phyloP scores from a whole-genome alignment of 2,113 vertebrate species.

The Condylura cristata region DNA sequence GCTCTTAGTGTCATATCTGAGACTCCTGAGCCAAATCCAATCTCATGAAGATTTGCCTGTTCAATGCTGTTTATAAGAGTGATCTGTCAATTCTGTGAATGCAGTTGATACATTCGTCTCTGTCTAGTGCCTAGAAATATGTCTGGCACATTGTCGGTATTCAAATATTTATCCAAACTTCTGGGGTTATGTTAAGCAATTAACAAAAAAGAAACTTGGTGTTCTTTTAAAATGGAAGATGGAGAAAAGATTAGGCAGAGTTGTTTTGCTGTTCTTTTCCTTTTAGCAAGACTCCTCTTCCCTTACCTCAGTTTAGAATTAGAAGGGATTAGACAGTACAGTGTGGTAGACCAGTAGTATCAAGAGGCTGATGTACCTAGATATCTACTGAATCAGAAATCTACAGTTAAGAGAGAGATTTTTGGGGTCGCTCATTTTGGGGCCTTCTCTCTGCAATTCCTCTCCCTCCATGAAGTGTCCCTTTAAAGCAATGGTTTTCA shows the following conservation, averaged over 20 bases:
- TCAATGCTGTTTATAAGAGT: conserved; percentile 38
- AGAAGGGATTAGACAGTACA: conserved; percentile 40
- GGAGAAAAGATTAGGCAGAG: neutral
- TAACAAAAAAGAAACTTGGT: conserved; percentile 3
- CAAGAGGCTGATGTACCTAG: neutral
- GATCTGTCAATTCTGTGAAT: conserved; percentile 51
- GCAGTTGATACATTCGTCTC: neutral
- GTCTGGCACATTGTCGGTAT: conserved; percentile 39
- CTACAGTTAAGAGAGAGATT: neutral
- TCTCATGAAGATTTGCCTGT: conserved; percentile 22
- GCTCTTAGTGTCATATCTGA: conserved; percentile 17
- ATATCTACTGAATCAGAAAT: neutral
- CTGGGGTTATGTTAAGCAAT: neutral
- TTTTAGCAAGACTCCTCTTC: conserved; percentile 36
- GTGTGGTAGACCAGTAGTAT: neutral
- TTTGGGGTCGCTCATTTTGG: neutral
- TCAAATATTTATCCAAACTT: conserved; percentile 41
- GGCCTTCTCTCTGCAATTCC: neutral
- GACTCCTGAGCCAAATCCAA: conserved; percentile 20
- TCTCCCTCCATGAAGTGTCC: neutral
- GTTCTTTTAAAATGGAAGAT: conserved; percentile 6
- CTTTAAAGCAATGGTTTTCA: conserved; percentile 37
- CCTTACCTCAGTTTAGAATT: conserved; percentile 3
- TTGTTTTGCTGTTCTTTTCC: neutral
- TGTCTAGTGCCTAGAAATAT: neutral